Percentiles rank a stretch among this genome's conserved stretches.
phyloP scores from a whole-genome alignment of 2,888 invertebrate species.

The Chirona hameri region DNA sequence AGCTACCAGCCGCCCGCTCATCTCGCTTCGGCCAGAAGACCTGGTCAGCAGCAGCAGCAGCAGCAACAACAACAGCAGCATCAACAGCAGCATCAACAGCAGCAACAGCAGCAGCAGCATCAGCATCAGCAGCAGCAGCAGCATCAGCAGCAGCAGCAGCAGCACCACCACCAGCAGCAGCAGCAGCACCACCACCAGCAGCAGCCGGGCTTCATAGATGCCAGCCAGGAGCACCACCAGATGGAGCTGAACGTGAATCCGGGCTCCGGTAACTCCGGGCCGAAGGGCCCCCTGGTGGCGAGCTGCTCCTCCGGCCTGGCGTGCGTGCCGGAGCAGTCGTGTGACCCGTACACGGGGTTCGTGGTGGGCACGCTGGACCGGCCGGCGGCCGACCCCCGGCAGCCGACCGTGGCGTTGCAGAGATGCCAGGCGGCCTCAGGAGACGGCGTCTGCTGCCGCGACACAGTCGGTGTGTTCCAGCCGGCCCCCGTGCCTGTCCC shows the following conservation, averaged over 20 bases:
- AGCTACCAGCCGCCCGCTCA: not conserved
- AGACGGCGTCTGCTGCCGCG: not conserved
- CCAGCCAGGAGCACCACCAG: not conserved
- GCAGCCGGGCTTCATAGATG: too few species aligned
- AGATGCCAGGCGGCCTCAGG: not conserved
- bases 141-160: too few species aligned
- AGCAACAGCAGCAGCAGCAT: not conserved
- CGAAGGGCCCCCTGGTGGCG: not conserved
- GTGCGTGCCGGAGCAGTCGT: not conserved
- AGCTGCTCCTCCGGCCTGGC: not conserved
- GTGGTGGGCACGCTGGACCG: not conserved
- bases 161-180: too few species aligned
- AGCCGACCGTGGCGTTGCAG: constrained; percentile 5
- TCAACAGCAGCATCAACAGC: not conserved
- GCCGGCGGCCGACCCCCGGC: not conserved
- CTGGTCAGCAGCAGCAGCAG: not conserved
- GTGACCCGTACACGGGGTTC: constrained; percentile 14
- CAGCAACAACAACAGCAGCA: not conserved
- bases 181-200: too few species aligned
- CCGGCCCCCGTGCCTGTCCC: not conserved
- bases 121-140: not conserved
- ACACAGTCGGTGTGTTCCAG: not conserved
- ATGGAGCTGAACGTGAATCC: not conserved
- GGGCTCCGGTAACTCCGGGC: not conserved
- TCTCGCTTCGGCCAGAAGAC: not conserved